Evolutionary conservation across 2,797 vertebrate species (phyloP).

Genomic region (Erpetoichthys calabaricus): DNA sequence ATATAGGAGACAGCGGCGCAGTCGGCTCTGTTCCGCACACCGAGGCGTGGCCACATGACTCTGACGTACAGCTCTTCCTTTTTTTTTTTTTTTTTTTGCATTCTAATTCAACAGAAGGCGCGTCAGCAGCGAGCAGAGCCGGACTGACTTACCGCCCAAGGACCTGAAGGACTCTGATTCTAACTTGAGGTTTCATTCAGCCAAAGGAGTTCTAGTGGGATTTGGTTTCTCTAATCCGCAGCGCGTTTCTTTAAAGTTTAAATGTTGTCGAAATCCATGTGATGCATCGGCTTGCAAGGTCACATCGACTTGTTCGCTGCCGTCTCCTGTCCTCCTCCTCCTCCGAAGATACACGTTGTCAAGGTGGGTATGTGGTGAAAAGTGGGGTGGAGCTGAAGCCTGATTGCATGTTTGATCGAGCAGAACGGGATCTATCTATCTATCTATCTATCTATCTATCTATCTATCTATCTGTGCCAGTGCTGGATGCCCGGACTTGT

Average conservation of each 20-base stretch:
- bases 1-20: neutral
- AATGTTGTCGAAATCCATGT: constrained; percentile 9
- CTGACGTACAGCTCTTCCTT: constrained; percentile 20
- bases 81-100: constrained; percentile 17
- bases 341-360: constrained; percentile 1
- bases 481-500: too few species aligned
- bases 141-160: constrained; percentile 23
- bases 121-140: constrained; percentile 17
- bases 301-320: constrained; percentile 26
- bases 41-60: constrained; percentile 49
- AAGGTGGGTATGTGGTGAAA: constrained; percentile 15
- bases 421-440: too few species aligned
- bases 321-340: constrained; percentile 20
- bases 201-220: too few species aligned
- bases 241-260: too few species aligned
- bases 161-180: too few species aligned
- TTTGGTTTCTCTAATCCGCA: too few species aligned
- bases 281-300: constrained; percentile 45
- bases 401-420: too few species aligned
- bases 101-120: constrained; percentile 32
- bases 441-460: too few species aligned
- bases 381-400: too few species aligned
- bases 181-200: too few species aligned
- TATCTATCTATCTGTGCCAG: too few species aligned
- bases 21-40: constrained; percentile 9